Conservation (phyloP, 2,797 vertebrate genomes). For the Rhabdophis nuchalis region DNA sequence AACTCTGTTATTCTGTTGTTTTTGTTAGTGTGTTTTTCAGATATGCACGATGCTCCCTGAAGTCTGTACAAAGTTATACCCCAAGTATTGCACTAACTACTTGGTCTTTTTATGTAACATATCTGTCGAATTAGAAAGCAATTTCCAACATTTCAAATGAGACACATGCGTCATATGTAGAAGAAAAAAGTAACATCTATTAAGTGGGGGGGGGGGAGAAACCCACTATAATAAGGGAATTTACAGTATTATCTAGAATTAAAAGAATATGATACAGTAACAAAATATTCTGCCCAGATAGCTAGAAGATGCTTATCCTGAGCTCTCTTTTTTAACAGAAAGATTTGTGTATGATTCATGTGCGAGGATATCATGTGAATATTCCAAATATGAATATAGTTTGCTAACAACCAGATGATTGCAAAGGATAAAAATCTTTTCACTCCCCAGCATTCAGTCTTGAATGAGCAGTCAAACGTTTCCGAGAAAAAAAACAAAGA, state of each 20-base stretch:
- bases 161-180: background rate
- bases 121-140: background rate
- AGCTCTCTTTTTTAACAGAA: background rate
- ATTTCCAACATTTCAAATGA: constrained; percentile 7
- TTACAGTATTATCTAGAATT: constrained; percentile 40
- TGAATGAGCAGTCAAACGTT: background rate
- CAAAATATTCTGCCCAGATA: constrained; percentile 31
- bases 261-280: constrained; percentile 38
- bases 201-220: background rate
- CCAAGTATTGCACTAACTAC: background rate
- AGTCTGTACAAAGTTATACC: background rate
- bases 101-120: background rate
- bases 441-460: background rate
- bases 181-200: background rate
- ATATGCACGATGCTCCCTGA: background rate
- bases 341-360: background rate
- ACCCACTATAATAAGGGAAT: constrained; percentile 11
- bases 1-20: background rate
- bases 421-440: background rate
- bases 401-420: background rate
- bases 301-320: background rate
- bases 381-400: background rate
- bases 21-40: background rate
- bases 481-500: background rate
- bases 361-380: background rate